Percentiles rank a stretch among this genome's conserved stretches.
These are phyloP conservation scores for Mythimna lalbum DNA, from an alignment of 2,888 invertebrate species.

Conservation along the genomic window DNA sequence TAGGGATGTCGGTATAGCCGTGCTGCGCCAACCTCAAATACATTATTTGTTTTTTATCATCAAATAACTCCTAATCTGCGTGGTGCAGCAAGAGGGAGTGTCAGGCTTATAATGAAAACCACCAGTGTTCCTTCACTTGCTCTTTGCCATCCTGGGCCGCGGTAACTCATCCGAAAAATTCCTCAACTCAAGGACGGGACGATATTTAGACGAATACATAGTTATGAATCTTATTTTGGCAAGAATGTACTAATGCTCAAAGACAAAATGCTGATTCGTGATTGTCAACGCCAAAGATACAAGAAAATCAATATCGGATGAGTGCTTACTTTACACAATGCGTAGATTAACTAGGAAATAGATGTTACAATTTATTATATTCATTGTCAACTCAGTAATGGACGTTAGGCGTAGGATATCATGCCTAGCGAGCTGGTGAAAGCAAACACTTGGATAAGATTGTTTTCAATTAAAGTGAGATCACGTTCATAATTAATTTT, in stretches of 20 bases:
- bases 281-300: slow-evolving; percentile 7
- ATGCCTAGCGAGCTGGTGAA: slow-evolving; percentile 45
- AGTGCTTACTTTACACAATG: background rate
- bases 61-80: too few species aligned
- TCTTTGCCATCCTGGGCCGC: too few species aligned
- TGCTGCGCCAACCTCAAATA: background rate
- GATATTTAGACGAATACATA: slow-evolving; percentile 2
- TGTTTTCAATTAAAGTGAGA: slow-evolving; percentile 65
- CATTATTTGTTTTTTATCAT: background rate
- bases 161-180: too few species aligned
- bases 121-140: too few species aligned
- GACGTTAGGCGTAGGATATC: slow-evolving; percentile 26
- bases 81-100: too few species aligned
- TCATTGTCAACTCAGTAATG: slow-evolving; percentile 28
- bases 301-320: background rate
- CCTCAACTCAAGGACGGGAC: background rate
- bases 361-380: slow-evolving; percentile 25
- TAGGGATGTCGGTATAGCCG: background rate
- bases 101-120: too few species aligned
- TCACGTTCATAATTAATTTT: slow-evolving; percentile 59
- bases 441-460: slow-evolving; percentile 54
- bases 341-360: slow-evolving; percentile 32
- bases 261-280: background rate
- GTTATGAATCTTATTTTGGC: background rate
- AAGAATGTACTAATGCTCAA: background rate